Conservation (phyloP, 2,113 vertebrate species). For the Stictonetta naevosa region DNA sequence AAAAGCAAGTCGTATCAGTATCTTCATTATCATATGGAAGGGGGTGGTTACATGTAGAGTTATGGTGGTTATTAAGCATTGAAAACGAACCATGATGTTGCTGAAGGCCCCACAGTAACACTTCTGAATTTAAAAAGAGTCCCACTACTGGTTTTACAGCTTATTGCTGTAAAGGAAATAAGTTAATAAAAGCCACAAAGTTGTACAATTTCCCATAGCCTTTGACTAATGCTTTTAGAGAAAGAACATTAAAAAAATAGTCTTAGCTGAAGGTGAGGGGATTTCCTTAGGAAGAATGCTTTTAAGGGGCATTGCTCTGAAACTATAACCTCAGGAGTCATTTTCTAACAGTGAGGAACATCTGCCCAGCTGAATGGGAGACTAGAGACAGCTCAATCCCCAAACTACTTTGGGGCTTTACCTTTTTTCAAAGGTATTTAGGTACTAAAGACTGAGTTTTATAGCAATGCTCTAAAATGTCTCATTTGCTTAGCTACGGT, state of each 20-base stretch:
- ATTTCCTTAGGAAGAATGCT: constrained; percentile 50
- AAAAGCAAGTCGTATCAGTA: not conserved
- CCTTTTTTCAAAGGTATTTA: not conserved
- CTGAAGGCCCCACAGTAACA: not conserved
- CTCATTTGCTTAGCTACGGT: not conserved
- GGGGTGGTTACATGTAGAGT: not conserved
- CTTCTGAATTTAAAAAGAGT: not conserved
- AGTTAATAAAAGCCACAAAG: constrained; percentile 51
- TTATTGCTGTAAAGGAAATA: constrained; percentile 48
- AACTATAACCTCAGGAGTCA: not conserved
- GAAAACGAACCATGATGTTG: not conserved
- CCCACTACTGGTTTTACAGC: constrained; percentile 12
- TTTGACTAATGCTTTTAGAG: constrained; percentile 54
- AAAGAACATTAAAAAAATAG: not conserved
- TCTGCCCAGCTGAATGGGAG: not conserved
- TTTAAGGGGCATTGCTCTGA: not conserved
- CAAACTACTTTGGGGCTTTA: not conserved
- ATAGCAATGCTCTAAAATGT: not conserved
- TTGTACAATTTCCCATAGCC: constrained; percentile 37
- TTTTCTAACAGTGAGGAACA: not conserved
- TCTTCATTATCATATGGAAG: not conserved
- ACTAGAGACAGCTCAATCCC: not conserved
- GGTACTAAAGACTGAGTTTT: not conserved
- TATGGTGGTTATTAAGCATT: not conserved
- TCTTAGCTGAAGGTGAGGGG: constrained; percentile 29